phyloP scores from a whole-genome alignment of 1,140 invertebrate genomes.

The Lepidurus arcticus region DNA sequence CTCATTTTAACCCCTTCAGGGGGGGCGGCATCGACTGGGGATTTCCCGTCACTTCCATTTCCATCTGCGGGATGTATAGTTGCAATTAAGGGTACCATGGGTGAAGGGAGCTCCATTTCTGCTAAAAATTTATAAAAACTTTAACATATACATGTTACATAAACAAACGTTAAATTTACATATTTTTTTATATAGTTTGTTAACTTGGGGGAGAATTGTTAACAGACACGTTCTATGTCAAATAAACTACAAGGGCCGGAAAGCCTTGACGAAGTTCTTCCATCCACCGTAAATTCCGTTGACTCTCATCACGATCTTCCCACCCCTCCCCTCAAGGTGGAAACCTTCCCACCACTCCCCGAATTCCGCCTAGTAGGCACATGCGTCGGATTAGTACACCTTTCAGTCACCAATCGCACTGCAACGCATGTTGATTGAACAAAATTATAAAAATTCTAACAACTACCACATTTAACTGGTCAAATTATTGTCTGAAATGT shows the following conservation, averaged over 20 bases:
- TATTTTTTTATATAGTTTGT: too few relatives aligned
- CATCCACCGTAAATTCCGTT: too few relatives aligned
- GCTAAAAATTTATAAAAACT: neutral
- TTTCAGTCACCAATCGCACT: neutral
- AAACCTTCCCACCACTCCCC: too few relatives aligned
- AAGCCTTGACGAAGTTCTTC: too few relatives aligned
- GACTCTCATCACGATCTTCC: too few relatives aligned
- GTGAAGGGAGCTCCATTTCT: constrained; percentile 1
- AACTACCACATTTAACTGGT: neutral
- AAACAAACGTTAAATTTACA: too few relatives aligned
- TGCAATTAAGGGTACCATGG: neutral
- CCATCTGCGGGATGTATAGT: neutral
- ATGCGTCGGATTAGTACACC: neutral
- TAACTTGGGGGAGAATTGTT: too few relatives aligned
- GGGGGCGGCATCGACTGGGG: constrained; percentile 23
- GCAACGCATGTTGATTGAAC: neutral
- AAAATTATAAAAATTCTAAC: too few relatives aligned
- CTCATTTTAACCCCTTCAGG: constrained; percentile 52
- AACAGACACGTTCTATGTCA: too few relatives aligned
- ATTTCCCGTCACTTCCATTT: neutral
- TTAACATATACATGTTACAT: neutral
- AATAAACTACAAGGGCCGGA: too few relatives aligned
- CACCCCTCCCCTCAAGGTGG: too few relatives aligned
- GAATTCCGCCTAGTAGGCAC: neutral
- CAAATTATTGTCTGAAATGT: neutral